A percentile compares a stretch with the other conserved stretches of the same genome.
Evolutionary conservation across 2,113 vertebrate species (phyloP).

Genomic region (Regulus satrapa): DNA sequence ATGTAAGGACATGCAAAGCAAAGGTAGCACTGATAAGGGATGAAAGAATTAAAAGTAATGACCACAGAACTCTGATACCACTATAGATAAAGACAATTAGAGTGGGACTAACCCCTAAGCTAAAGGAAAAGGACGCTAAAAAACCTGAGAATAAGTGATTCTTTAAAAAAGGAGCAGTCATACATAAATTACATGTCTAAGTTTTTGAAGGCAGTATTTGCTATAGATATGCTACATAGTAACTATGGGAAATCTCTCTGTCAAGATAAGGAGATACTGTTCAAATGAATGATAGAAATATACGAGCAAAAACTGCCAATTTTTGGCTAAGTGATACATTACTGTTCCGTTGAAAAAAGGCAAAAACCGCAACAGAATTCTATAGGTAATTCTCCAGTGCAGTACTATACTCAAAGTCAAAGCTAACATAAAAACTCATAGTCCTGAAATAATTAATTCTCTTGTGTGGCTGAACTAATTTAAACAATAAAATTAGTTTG

Average conservation of each 20-base stretch:
- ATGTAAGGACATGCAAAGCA: slow-evolving; percentile 22
- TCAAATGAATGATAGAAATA: background rate
- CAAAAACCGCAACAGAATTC: background rate
- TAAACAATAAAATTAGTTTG: background rate
- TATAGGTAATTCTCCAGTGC: background rate
- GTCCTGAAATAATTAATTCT: background rate
- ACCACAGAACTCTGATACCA: slow-evolving; percentile 12
- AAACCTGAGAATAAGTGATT: background rate
- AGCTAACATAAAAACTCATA: background rate
- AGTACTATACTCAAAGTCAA: background rate
- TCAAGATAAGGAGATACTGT: background rate
- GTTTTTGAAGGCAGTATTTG: background rate
- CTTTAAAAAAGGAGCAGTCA: background rate
- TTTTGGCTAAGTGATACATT: background rate
- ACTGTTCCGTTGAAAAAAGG: background rate
- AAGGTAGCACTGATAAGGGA: slow-evolving; percentile 40
- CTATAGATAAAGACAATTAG: background rate
- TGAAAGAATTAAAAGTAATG: slow-evolving; percentile 59
- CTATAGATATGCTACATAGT: background rate
- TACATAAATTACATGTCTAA: background rate
- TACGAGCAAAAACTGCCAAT: background rate
- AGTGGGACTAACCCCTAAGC: background rate
- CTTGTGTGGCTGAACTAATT: background rate
- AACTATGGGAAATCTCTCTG: background rate
- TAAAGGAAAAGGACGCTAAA: slow-evolving; percentile 9